Conservation (phyloP, 2,113 vertebrate species). For the Gila orcuttii region DNA sequence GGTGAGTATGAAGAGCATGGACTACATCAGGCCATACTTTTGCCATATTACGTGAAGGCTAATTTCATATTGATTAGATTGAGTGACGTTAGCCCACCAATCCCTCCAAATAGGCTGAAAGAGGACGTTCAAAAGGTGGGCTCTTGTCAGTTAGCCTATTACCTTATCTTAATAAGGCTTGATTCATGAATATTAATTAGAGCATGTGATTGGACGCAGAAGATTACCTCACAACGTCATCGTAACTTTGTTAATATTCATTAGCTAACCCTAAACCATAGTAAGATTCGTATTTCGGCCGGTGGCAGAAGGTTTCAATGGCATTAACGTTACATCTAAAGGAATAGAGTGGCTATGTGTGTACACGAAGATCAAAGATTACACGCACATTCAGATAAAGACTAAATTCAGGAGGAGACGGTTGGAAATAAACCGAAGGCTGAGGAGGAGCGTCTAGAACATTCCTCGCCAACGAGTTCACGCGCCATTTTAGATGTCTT, state of each 20-base stretch:
- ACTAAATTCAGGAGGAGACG: neutral
- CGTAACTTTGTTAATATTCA: neutral
- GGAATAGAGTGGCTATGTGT: no score
- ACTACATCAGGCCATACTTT: neutral
- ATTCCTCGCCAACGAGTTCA: conserved; percentile 32
- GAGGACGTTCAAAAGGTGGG: neutral
- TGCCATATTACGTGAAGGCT: neutral
- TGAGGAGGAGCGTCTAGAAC: conserved; percentile 36
- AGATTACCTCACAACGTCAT: neutral
- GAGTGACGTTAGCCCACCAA: neutral
- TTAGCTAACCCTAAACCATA: neutral
- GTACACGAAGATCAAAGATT: neutral
- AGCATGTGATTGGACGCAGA: neutral
- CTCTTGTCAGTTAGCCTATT: neutral
- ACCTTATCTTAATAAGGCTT: neutral
- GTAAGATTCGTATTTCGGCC: neutral
- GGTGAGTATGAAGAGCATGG: neutral
- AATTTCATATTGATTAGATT: neutral
- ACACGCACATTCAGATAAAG: neutral
- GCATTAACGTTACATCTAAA: neutral
- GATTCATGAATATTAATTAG: neutral
- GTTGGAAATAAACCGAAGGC: neutral
- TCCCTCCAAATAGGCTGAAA: neutral
- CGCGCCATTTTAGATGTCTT: conserved; percentile 63
- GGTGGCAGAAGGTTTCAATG: neutral